Base-by-base conservation (phyloP, 2,888 invertebrate genomes). In the Stegophylla sp. region DNA sequence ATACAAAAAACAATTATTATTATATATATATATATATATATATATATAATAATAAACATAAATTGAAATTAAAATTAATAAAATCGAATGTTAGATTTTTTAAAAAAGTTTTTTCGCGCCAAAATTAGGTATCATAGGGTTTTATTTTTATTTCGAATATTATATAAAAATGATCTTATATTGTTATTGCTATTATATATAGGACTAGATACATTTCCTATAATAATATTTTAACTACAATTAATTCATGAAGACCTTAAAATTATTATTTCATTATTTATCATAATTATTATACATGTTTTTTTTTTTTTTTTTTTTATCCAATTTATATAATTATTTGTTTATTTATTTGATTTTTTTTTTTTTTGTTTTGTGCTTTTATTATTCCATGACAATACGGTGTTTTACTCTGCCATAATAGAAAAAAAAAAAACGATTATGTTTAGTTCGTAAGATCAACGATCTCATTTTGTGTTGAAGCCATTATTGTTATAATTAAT, bases 381-480 rank as follows among this genome's bases (percentile, higher is more conserved):
- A 64, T 64, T 75, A 71, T 79, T 71, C 69, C 45, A 71, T 59
- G 48, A 71, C 48, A 61, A 41, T 41, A 79, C 71, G 43, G 61
- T 71, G 59, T 61, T 66, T 69, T 77, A 59, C 45, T 69, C 67
- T 77, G 79, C 79, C 79, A 79, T 79, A 48, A 71, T 71, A 69
- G 7, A 79, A 79, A 69, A 71, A 71, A 79, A 69, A 34, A 79
- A 79, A 69, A 71, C 20, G 41, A 79, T 61, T 79, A 63, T 71
- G 48, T 79, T 79, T 79, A 79, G 79, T 79, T 79, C 59, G 51
- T 77, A 61, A 79, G 71, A 71, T 71, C 79, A 59, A 71, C 69
- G 79, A 79, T 79, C 79, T 79, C 79, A 79, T 79, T 79, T 82
- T 82, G 26, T 67, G 59, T 76, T 69, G 69, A 77, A 82, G 59